phyloP scores from a whole-genome alignment of 2,113 vertebrate species.

The Athene cunicularia region DNA sequence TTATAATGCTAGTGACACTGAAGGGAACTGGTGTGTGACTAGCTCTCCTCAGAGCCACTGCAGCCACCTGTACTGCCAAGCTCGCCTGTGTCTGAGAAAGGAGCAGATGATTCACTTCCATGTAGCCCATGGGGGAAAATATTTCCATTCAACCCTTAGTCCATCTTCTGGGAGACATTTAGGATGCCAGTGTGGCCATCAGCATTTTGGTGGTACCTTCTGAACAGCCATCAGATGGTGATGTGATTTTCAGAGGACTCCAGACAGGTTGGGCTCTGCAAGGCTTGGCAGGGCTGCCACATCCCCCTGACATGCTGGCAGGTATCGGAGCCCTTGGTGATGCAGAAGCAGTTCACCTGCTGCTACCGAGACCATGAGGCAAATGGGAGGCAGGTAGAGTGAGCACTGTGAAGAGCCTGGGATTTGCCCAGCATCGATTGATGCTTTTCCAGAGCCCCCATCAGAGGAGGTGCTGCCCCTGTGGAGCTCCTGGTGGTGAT shows the following conservation, averaged over 20 bases:
- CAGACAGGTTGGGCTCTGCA: not conserved
- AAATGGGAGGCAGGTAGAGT: not conserved
- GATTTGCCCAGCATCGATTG: not conserved
- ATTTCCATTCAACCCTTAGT: not conserved
- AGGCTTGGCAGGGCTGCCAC: not conserved
- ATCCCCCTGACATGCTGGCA: not conserved
- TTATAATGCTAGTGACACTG: accelerated
- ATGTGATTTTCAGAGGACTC: not conserved
- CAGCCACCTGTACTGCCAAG: not conserved
- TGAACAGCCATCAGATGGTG: not conserved
- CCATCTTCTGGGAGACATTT: not conserved
- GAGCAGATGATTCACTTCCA: not conserved
- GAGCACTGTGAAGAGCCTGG: accelerated
- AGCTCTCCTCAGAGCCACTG: not conserved
- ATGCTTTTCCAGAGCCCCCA: not conserved
- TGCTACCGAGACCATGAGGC: not conserved
- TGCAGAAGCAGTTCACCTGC: not conserved
- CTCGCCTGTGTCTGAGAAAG: not conserved
- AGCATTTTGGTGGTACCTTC: not conserved
- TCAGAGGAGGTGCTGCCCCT: not conserved
- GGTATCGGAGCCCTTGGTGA: not conserved
- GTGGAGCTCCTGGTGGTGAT: not conserved
- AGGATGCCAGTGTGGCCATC: accelerated
- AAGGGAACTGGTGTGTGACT: not conserved
- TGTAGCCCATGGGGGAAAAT: not conserved